A percentile compares a stretch with the other conserved stretches of the same genome.
Conservation (phyloP, 2,888 invertebrate species). For the Himalopsyche anomala region DNA sequence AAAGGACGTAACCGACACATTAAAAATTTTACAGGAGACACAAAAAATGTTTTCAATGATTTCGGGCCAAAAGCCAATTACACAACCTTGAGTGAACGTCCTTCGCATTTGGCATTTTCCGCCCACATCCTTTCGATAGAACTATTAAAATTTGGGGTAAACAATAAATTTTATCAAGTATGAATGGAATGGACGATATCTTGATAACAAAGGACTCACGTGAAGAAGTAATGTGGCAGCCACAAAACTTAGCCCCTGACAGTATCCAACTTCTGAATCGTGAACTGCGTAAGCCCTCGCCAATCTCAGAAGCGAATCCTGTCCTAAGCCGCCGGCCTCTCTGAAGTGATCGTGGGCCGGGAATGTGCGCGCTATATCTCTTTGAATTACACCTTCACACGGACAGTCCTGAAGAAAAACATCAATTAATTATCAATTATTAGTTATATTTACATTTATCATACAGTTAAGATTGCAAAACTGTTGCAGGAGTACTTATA, state of each 20-base stretch:
- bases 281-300: conserved; percentile 98
- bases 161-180: neutral
- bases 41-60: no score
- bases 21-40: no score
- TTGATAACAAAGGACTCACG: conserved; percentile 78
- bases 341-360: conserved; percentile 99
- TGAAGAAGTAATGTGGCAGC: conserved; percentile 97
- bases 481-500: neutral
- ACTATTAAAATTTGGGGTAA: no score
- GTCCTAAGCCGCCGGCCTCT: conserved; percentile 95
- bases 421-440: conserved; percentile 10
- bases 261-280: conserved; percentile 98
- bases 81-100: no score
- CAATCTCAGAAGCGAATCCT: conserved; percentile 96
- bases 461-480: neutral
- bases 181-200: neutral
- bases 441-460: neutral
- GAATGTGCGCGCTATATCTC: conserved; percentile 98
- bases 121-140: no score
- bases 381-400: conserved; percentile 95
- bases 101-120: no score
- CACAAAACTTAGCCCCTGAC: conserved; percentile 98
- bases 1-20: no score
- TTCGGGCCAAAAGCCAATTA: no score
- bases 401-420: conserved; percentile 86